Evolutionary conservation across 2,113 vertebrate genomes (phyloP), one percentile per base, ranked within the genome.

Genomic region (Hemiprocne comata): DNA sequence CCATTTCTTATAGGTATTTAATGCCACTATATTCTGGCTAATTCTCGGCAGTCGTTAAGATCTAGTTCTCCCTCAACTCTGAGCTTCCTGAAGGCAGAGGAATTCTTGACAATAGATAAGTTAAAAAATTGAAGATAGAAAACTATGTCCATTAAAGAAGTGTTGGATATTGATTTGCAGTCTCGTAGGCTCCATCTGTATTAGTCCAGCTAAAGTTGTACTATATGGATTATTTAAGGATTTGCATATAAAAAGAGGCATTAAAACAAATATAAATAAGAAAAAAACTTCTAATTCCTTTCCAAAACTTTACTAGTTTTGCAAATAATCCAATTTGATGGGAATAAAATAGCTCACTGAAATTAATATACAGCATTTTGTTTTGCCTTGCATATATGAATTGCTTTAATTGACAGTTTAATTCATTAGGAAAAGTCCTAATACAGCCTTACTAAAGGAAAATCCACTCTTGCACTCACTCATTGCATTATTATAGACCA

Each of bases 381-480:
- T 67, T 94, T 94, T 83, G 84, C 50, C 64, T 89, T 81, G 24
- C 50, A 50, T 89, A 19, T 95, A 51, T 77, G 80, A 87, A 94
- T 67, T 95, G 61, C 70, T 92, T 97, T 96, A 75, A 94, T 80
- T 96, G 95, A 87, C 83, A 96, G 65, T 89, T 94, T 89, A 81
- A 95, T 91, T 95, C 95, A 51, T 92, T 72, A 91, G 55, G 73
- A 86, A 91, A 95, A 66, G 85, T 85, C 54, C 57, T 94, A n/a
- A 53, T 58, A 87, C 26, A 64, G 54, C 33, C 82, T 93, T 78
- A 78, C 65, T 93, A 74, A 89, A 89, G 91, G 85, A 96, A 97
- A 97, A 96, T 67, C 64, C 84, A 85, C 73, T 92, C 94, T 91
- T 97, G 78, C 87, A 80, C 55, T 98, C 83, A 95, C 66, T 95